Base-by-base conservation (phyloP, 2,797 vertebrate species). In the Moxostoma hubbsi region DNA sequence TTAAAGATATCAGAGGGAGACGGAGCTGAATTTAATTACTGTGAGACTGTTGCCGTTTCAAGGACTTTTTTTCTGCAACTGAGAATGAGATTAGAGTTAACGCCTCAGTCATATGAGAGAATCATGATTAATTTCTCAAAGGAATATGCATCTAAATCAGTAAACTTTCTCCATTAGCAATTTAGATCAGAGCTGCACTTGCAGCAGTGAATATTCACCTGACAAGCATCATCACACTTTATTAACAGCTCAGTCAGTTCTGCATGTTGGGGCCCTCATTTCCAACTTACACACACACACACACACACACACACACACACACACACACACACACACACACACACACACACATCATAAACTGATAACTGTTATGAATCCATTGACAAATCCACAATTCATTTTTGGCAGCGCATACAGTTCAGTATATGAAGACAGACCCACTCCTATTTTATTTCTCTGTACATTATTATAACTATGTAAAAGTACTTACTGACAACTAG, bases 81-180 rank as follows among this genome's bases (percentile, higher is more conserved):
- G 80, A 94, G 94, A 94, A 90, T 88, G 79, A 88, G 87, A 91
- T 94, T 93, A 92, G 94, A 94, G 94, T 93, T 91, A 95, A 94
- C 92, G 16, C 92, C 93, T 94, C 89, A 92, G 91, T 93, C 91
- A 92, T 86, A 79, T 81, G 88, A 92, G 86, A 92, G 87, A 91
- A 91, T 89, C 93, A 91, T 94, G 92, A 95, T 95, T 95, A 94
- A 95, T 95, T 94, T 93, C 92, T 93, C 92, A 89, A 88, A 86
- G 90, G 90, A 93, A 90, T 92, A 87, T 88, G 92, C 92, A 88
- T 71, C 89, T 87, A 89, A 94, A 93, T 92, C 87, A 89, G 90
- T 88, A 90, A 92, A 93, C 91, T 93, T 91, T 84, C 85, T 86
- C 80, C 83, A 89, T 93, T 92, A 93, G 92, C 91, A 92, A 92